Percentiles rank a stretch among this genome's conserved stretches.
Conservation (phyloP, 1,140 invertebrate genomes). For the Batillaria attramentaria region DNA sequence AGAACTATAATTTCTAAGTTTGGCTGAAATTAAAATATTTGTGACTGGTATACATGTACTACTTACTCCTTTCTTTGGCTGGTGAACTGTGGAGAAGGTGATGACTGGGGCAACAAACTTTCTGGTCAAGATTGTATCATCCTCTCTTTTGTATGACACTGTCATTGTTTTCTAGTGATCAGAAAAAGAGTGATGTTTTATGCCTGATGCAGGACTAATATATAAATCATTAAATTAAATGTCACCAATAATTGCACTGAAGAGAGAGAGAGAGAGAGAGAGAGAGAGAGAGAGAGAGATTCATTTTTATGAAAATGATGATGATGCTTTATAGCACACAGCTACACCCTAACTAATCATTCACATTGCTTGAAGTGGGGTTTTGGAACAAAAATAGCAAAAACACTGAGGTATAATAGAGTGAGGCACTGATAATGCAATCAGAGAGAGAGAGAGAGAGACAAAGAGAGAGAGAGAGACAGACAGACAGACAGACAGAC, state of each 20-base stretch:
- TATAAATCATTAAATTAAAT: conserved; percentile 5
- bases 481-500: background rate
- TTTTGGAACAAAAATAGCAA: no score
- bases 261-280: background rate
- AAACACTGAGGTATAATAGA: background rate
- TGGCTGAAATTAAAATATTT: background rate
- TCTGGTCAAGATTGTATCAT: conserved; percentile 35
- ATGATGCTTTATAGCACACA: background rate
- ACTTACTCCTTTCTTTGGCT: conserved; percentile 52
- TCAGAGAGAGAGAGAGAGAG: background rate
- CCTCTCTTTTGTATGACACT: conserved; percentile 46
- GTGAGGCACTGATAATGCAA: background rate
- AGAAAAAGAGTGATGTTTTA: conserved; percentile 8
- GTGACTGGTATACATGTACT: background rate
- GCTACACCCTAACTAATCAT: background rate
- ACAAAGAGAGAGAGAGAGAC: background rate
- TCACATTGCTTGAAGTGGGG: no score
- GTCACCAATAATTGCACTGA: background rate
- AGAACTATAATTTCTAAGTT: background rate
- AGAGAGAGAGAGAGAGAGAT: no score
- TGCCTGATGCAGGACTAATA: no score
- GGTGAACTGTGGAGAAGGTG: conserved; percentile 53
- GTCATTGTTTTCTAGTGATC: conserved; percentile 51
- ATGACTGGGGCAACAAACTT: conserved; percentile 56
- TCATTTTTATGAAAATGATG: no score